Evolutionary conservation across 1,140 invertebrate species (phyloP).

Genomic region (Bathynomus jamesi): DNA sequence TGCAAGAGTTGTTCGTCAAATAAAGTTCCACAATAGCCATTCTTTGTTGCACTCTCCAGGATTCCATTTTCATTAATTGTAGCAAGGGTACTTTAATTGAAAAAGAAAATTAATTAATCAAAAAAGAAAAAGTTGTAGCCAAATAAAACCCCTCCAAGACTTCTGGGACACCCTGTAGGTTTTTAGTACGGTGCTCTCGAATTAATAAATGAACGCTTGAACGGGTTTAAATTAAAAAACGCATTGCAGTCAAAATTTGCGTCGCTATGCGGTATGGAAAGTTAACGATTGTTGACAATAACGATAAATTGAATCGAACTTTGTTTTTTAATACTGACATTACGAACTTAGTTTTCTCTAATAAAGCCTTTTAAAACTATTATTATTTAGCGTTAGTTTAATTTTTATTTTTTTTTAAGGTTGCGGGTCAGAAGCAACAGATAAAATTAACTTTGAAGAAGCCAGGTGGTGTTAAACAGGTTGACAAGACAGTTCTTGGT

Average conservation of each 20-base stretch:
- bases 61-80: no score
- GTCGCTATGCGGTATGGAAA: neutral
- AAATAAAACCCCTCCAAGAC: no score
- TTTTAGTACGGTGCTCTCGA: no score
- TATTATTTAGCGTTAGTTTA: neutral
- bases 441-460: constrained; percentile 61
- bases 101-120: no score
- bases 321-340: neutral
- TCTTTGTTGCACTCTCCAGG: no score
- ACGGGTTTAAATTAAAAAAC: neutral
- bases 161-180: no score
- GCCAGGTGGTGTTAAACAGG: constrained; percentile 25
- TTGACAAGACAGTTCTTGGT: constrained; percentile 40
- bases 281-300: neutral
- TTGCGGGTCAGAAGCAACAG: constrained; percentile 56
- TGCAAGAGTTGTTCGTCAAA: no score
- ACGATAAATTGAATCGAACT: neutral
- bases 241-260: neutral
- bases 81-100: no score
- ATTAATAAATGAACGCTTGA: no score
- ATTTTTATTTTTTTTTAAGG: constrained; percentile 30
- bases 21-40: no score
- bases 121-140: no score
- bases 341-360: neutral
- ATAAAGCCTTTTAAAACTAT: neutral